Base-by-base conservation (phyloP, 2,797 vertebrate species). In the Fratercula arctica region DNA sequence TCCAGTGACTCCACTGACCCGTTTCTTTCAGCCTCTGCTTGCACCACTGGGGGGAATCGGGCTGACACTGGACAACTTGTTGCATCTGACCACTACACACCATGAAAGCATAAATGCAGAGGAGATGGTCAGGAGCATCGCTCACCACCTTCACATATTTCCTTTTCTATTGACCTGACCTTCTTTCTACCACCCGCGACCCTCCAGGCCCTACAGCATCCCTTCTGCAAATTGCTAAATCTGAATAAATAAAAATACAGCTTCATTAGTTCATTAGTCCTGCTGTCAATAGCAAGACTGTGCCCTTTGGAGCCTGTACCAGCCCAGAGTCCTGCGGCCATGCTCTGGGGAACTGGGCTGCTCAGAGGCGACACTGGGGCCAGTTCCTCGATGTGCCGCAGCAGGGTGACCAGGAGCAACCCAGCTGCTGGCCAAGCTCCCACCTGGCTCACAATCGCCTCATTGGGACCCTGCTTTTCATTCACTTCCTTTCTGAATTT, bases 321-420 rank as follows among this genome's bases (percentile, higher is more conserved):
- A 11, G 4, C 0, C 4, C 33, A 5, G 57, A 9, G 41, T 11
- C 59, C 41, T 1, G 0, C 0, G 2, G 20, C n/a, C 19, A 25
- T 0, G 2, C n/a, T 20, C 25, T 0, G 9, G 13, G 73, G 35
- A 31, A n/a, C 26, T 1, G 5, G 37, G 25, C 9, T 26, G 50
- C 61, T 33, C 23, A 6, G 29, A 4, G 31, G 13, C 3, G 2
- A 21, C 24, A 25, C 33, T 1, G 1, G 35, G 6, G 15, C 28
- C 2, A 4, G 75, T 21, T 73, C 48, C 48, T 39, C 1, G 14
- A 51, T 16, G 15, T 3, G 10, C 21, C 5, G 21, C 46, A 53
- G 29, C 4, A 3, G 28, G 16, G 4, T 57, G 67, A 20, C 7
- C 1, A 0, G 25, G 14, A 46, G 31, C 56, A 80, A 50, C 75